Evolutionary conservation across 1,140 invertebrate species (phyloP).

Genomic region (Daktulosphaira vitifoliae): DNA sequence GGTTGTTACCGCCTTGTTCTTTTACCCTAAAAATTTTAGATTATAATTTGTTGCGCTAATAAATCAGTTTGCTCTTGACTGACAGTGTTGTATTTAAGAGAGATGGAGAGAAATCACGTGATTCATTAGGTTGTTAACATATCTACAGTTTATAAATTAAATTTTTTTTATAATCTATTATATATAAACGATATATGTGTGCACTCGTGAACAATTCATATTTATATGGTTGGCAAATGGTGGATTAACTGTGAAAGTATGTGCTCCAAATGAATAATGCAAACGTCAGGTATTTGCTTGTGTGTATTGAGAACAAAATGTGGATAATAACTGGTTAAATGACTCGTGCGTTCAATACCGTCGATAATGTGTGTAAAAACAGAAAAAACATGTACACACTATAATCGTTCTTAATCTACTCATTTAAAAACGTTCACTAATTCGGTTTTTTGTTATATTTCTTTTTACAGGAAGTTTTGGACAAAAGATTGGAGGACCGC

Average conservation of each 20-base stretch:
- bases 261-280: constrained; percentile 26
- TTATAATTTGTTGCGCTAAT: too few species aligned
- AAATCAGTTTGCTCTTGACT: too few species aligned
- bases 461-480: constrained; percentile 4
- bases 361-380: neutral
- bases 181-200: too few species aligned
- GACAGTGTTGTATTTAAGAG: too few species aligned
- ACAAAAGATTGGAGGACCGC: neutral
- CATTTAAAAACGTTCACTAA: neutral
- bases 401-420: neutral
- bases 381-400: neutral
- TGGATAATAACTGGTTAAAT: constrained; percentile 12
- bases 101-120: too few species aligned
- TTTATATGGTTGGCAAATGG: too few species aligned
- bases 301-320: neutral
- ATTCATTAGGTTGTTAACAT: too few species aligned
- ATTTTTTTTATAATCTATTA: too few species aligned
- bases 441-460: neutral
- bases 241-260: neutral
- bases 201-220: too few species aligned
- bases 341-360: neutral
- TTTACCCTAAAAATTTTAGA: too few species aligned
- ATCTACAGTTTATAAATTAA: too few species aligned
- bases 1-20: too few species aligned
- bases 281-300: constrained; percentile 4